phyloP scores from a whole-genome alignment of 2,113 vertebrate genomes.

The Alethe castanea region DNA sequence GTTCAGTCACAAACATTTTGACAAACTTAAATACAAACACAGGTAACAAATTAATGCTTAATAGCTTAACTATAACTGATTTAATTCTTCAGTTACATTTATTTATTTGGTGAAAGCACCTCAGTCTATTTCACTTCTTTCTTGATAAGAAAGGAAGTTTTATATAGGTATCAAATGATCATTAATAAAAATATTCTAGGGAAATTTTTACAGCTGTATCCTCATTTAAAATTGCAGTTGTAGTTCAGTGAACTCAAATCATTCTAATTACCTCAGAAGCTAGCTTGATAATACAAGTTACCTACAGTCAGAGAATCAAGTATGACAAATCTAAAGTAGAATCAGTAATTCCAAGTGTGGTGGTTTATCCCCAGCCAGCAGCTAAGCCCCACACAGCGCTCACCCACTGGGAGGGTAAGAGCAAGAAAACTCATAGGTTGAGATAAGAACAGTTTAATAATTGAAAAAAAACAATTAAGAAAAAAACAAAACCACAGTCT shows the following conservation, averaged over 20 bases:
- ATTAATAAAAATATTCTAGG: not conserved
- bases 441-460: not conserved
- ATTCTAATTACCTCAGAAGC: not conserved
- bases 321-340: not conserved
- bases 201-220: not conserved
- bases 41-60: not conserved
- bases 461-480: not conserved
- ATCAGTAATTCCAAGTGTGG: rapidly evolving
- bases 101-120: not conserved
- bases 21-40: not conserved
- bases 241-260: not conserved
- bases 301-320: not conserved
- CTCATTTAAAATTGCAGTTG: not conserved
- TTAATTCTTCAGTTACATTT: not conserved
- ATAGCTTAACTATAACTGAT: not conserved
- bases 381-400: not conserved
- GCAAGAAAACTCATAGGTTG: not conserved
- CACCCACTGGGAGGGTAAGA: not conserved
- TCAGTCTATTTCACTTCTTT: not conserved
- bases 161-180: not conserved
- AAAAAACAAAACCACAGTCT: too few species aligned
- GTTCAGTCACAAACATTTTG: not conserved
- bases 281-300: not conserved
- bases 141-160: not conserved
- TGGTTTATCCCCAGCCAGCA: not conserved